Evolutionary conservation across 1,140 invertebrate genomes (phyloP).

Genomic region (Semibalanus balanoides): DNA sequence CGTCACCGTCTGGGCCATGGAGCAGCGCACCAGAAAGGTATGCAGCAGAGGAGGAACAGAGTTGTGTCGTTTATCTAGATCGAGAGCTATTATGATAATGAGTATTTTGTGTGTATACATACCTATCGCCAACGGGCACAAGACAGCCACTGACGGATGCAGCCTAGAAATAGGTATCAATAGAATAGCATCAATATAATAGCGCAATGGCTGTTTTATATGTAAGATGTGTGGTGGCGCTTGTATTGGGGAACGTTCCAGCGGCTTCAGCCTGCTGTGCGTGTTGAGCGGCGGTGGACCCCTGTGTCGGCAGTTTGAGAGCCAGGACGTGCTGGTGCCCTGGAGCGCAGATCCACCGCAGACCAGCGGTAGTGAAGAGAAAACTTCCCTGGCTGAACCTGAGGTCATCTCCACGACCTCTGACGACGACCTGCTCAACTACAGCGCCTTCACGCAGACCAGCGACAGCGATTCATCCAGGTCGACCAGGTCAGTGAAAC

Average conservation of each 20-base stretch:
- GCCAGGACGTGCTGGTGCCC: constrained; percentile 87
- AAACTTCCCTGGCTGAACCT: constrained; percentile 47
- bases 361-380: constrained; percentile 39
- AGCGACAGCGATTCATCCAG: constrained; percentile 42
- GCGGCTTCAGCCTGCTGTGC: too few species aligned
- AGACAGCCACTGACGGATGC: not conserved
- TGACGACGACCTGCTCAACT: constrained; percentile 41
- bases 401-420: constrained; percentile 42
- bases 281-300: too few species aligned
- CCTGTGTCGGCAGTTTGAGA: constrained; percentile 50
- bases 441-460: constrained; percentile 48
- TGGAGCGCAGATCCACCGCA: constrained; percentile 54
- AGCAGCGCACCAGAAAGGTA: constrained; percentile 73
- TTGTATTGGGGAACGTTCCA: too few species aligned
- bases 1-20: constrained; percentile 93
- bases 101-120: too few species aligned
- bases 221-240: too few species aligned
- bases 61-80: not conserved
- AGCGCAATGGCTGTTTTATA: too few species aligned
- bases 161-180: too few species aligned
- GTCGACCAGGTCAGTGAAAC: constrained; percentile 19
- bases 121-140: too few species aligned
- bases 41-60: not conserved
- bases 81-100: too few species aligned
- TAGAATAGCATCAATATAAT: too few species aligned